A percentile compares a stretch with the other conserved stretches of the same genome.
Evolutionary conservation across 2,888 invertebrate genomes (phyloP).

Genomic region (Labia minor): DNA sequence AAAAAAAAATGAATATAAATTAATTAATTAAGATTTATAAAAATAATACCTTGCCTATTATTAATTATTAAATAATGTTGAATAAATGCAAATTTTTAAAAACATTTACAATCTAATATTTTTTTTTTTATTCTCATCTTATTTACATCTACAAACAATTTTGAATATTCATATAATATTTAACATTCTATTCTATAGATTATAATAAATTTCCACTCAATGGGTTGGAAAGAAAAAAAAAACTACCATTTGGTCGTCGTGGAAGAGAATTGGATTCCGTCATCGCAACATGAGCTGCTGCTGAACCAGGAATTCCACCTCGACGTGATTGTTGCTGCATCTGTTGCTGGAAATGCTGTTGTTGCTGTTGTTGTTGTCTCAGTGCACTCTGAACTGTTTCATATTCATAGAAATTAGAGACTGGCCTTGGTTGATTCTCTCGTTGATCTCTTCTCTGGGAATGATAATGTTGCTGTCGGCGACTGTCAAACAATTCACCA

Average conservation of each 20-base stretch:
- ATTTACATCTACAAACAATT: too few species aligned
- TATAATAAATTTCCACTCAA: too few species aligned
- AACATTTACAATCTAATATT: too few species aligned
- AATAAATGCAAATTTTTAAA: too few species aligned
- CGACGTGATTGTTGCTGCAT: slow-evolving; percentile 18
- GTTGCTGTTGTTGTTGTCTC: slow-evolving; percentile 30
- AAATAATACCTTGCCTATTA: too few species aligned
- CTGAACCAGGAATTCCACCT: slow-evolving; percentile 19
- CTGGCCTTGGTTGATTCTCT: slow-evolving; percentile 50
- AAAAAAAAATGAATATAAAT: too few species aligned
- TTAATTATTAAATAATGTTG: too few species aligned
- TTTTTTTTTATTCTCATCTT: too few species aligned
- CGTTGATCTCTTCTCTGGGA: slow-evolving; percentile 48
- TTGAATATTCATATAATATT: too few species aligned
- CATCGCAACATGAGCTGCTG: slow-evolving; percentile 31
- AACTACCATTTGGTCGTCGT: slow-evolving; percentile 21
- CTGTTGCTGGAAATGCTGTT: slow-evolving; percentile 25
- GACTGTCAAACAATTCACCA: slow-evolving; percentile 37
- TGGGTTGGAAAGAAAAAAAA: too few species aligned
- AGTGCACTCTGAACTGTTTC: slow-evolving; percentile 58
- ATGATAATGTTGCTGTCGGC: slow-evolving; percentile 54
- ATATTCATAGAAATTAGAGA: slow-evolving; percentile 77
- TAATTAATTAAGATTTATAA: too few species aligned
- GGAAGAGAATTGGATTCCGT: slow-evolving; percentile 33
- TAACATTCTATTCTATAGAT: too few species aligned